phyloP scores from a whole-genome alignment of 2,113 vertebrate species.

The Ictidomys tridecemlineatus region DNA sequence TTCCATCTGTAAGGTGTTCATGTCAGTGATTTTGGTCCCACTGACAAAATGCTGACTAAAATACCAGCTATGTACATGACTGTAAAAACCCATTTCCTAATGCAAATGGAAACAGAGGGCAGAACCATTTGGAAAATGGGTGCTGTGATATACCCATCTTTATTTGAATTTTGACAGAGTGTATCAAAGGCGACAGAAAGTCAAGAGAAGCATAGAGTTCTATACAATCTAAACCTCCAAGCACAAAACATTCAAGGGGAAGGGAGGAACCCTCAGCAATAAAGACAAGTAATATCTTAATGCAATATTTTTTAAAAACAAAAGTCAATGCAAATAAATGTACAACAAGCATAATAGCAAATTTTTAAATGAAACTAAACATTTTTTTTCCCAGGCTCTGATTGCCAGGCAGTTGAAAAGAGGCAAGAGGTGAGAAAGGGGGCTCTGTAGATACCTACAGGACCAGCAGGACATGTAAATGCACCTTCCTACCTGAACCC shows the following conservation, averaged over 20 bases:
- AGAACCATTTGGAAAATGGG: background rate
- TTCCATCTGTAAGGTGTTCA: too few relatives aligned
- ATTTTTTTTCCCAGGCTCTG: background rate
- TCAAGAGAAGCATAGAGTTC: background rate
- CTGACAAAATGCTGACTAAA: too few relatives aligned
- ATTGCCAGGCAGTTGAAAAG: background rate
- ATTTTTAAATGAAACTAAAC: background rate
- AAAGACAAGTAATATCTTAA: background rate
- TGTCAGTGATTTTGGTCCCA: too few relatives aligned
- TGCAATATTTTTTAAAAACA: background rate
- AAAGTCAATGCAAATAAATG: background rate
- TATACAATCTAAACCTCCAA: background rate
- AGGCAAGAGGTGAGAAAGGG: background rate
- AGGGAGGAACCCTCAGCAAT: background rate
- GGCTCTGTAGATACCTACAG: fast-evolving
- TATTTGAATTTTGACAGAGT: background rate
- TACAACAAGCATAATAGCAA: background rate
- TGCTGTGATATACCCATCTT: background rate
- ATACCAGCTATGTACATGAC: too few relatives aligned
- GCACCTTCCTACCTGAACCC: background rate
- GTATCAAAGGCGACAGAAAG: background rate
- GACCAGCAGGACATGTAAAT: too few relatives aligned
- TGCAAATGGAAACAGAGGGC: background rate
- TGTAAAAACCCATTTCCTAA: background rate
- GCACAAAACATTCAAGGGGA: background rate